Conservation (phyloP, 2,888 invertebrate species). For the Nomada flava region DNA sequence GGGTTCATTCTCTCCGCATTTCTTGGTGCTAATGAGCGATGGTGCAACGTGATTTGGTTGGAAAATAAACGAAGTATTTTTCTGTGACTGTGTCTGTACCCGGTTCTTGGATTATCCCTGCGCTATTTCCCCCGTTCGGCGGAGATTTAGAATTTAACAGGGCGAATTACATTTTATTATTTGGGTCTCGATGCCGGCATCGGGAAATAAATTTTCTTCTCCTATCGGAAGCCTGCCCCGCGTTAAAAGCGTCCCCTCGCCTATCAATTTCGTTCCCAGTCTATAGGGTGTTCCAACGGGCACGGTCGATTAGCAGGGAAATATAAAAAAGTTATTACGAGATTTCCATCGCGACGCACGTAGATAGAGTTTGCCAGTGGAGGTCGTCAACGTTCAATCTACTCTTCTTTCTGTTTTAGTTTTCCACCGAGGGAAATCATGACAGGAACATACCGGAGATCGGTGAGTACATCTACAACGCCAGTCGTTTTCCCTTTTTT, state of each 20-base stretch:
- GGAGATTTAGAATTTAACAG: no score
- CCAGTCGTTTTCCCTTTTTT: background rate
- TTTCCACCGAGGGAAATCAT: slow-evolving; percentile 87
- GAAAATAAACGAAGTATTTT: background rate
- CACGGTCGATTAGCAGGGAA: slow-evolving; percentile 41
- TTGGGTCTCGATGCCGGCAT: slow-evolving; percentile 27
- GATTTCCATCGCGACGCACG: background rate
- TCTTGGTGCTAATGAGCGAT: background rate
- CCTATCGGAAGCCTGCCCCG: slow-evolving; percentile 12
- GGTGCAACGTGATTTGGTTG: background rate
- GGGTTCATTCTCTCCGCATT: background rate
- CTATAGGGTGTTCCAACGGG: slow-evolving; percentile 25
- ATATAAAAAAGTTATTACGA: background rate
- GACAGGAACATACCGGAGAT: slow-evolving; percentile 86
- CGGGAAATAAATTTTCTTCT: slow-evolving; percentile 51
- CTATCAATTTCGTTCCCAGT: slow-evolving; percentile 31
- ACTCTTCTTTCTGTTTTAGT: slow-evolving; percentile 84
- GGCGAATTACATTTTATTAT: slow-evolving; percentile 39
- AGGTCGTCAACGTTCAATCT: background rate
- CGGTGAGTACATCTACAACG: slow-evolving; percentile 84
- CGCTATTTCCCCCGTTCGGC: no score
- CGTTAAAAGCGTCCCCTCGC: slow-evolving; percentile 38
- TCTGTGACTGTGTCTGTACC: no score
- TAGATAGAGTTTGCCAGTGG: background rate
- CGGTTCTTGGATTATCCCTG: no score